Evolutionary conservation across 2,113 vertebrate species (phyloP).

Genomic region (Tichodroma muraria): DNA sequence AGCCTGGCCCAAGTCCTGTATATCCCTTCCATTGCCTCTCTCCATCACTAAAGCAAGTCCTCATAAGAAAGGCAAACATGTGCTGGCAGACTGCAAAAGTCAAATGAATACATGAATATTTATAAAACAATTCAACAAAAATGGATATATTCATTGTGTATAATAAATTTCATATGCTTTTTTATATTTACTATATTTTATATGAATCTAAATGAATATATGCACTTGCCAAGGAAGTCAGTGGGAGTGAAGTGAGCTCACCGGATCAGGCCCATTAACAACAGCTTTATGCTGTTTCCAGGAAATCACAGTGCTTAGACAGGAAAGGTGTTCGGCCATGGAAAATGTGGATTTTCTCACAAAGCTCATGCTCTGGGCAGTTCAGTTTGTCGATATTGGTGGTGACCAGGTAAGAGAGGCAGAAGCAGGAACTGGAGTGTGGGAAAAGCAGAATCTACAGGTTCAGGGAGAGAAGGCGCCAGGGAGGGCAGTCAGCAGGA

Average conservation of each 20-base stretch:
- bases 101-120: background rate
- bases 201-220: background rate
- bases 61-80: background rate
- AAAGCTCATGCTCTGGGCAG: background rate
- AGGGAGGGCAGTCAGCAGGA: background rate
- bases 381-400: fast-evolving
- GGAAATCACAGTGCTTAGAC: background rate
- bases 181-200: background rate
- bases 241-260: background rate
- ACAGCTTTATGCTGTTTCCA: background rate
- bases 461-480: background rate
- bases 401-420: background rate
- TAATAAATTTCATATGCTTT: background rate
- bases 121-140: too few relatives aligned
- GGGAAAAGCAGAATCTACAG: background rate
- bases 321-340: background rate
- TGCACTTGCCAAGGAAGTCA: background rate
- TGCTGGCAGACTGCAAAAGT: background rate
- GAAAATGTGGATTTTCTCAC: background rate
- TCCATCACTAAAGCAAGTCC: background rate
- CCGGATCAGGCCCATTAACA: background rate
- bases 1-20: background rate
- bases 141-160: background rate
- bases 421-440: background rate
- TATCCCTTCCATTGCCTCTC: background rate